A percentile compares a stretch with the other conserved stretches of the same genome.
Conservation (phyloP, 53 echinoderm and acorn worm species). For the Echinarachnius parma region DNA sequence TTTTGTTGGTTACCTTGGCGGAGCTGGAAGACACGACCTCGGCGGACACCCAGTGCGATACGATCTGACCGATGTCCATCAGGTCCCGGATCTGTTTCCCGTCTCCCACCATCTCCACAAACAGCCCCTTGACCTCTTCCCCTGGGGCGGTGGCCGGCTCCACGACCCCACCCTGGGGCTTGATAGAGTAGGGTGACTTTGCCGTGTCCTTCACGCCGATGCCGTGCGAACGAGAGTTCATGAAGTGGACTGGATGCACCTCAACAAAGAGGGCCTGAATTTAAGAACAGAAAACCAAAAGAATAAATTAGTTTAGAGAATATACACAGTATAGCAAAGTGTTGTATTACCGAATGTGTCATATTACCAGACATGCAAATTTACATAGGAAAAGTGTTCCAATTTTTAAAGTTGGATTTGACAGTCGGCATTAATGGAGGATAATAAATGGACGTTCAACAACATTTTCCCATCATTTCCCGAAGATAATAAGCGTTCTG, state of each 20-base stretch:
- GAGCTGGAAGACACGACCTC: constrained; percentile 79
- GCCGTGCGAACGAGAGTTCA: constrained; percentile 86
- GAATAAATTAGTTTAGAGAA: too few species aligned
- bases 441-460: too few species aligned
- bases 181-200: constrained; percentile 38
- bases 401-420: too few species aligned
- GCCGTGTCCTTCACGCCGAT: constrained; percentile 69
- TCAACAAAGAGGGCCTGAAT: constrained; percentile 72
- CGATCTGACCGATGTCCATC: constrained; percentile 61
- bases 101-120: constrained; percentile 43
- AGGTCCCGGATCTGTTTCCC: constrained; percentile 59
- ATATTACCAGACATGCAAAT: too few species aligned
- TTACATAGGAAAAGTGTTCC: too few species aligned
- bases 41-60: constrained; percentile 88
- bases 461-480: too few species aligned
- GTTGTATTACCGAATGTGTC: too few species aligned
- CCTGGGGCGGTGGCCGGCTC: background rate
- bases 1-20: constrained; percentile 73
- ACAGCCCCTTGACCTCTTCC: constrained; percentile 50
- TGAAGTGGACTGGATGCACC: constrained; percentile 81
- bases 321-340: too few species aligned
- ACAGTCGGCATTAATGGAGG: too few species aligned
- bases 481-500: too few species aligned
- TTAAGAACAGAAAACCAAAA: too few species aligned
- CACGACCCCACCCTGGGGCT: background rate